A percentile compares a stretch with the other conserved stretches of the same genome.
phyloP scores from a whole-genome alignment of 2,113 vertebrate genomes.

The Calypte anna region DNA sequence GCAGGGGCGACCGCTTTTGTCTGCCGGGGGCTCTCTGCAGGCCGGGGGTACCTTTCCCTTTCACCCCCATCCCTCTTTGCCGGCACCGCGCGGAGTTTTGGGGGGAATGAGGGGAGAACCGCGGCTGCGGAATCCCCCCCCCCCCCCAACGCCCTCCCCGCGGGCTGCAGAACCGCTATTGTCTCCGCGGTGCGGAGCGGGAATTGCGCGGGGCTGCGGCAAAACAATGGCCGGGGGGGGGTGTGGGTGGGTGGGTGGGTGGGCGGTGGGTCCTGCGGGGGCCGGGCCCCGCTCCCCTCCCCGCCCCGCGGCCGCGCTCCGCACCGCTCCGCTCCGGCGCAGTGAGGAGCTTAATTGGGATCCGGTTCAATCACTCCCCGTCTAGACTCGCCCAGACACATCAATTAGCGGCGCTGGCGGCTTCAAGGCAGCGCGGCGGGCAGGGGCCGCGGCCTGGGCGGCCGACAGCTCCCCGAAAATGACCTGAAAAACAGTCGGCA shows the following conservation, averaged over 20 bases:
- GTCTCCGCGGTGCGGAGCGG: neutral
- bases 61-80: no score
- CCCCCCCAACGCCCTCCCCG: neutral
- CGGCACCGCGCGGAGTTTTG: no score
- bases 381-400: conserved; percentile 80
- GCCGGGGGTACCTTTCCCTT: neutral
- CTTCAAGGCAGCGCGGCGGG: conserved; percentile 67
- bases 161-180: neutral
- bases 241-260: no score
- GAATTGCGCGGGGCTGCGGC: conserved; percentile 12
- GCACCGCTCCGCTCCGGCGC: conserved; percentile 72
- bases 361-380: conserved; percentile 72
- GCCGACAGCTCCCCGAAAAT: neutral
- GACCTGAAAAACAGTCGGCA: neutral
- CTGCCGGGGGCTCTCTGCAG: neutral
- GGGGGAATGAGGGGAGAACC: neutral
- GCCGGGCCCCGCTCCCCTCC: conserved; percentile 57
- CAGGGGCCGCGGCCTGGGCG: conserved; percentile 56
- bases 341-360: conserved; percentile 75
- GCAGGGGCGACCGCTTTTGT: neutral
- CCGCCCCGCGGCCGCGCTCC: conserved; percentile 63
- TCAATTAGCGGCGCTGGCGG: conserved; percentile 75
- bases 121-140: no score
- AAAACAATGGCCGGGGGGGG: conserved; percentile 10
- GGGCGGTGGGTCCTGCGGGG: neutral